Evolutionary conservation across 2,888 invertebrate species (phyloP).

Genomic region (Resseliella maxima): DNA sequence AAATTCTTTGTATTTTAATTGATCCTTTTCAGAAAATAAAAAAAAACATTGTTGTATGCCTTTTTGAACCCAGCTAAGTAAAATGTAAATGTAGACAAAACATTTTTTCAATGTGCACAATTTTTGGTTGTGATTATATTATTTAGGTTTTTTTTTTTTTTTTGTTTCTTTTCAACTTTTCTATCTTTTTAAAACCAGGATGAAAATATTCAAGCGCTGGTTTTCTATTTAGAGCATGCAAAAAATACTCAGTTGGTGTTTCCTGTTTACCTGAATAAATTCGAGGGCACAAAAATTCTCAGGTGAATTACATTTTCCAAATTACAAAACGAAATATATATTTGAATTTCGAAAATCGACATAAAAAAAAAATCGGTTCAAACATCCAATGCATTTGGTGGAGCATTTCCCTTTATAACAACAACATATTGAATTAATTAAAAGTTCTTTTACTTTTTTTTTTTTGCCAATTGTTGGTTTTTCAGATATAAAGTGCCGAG

Average conservation of each 20-base stretch:
- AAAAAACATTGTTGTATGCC: not conserved
- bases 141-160: not conserved
- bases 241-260: conserved; percentile 75
- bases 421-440: conserved; percentile 32
- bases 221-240: conserved; percentile 83
- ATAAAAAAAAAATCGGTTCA: not conserved
- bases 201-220: conserved; percentile 81
- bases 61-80: too few species aligned
- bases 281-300: conserved; percentile 64
- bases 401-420: not conserved
- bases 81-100: too few species aligned
- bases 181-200: conserved; percentile 68
- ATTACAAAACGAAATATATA: not conserved
- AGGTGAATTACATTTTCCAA: conserved; percentile 62
- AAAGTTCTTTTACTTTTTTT: too few species aligned
- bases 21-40: not conserved
- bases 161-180: not conserved
- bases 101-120: not conserved
- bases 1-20: not conserved
- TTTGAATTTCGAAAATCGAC: not conserved
- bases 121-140: not conserved
- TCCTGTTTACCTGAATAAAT: conserved; percentile 62
- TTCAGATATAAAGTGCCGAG: too few species aligned
- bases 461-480: not conserved
- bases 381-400: not conserved